Conservation (phyloP, 1,140 invertebrate genomes). For the Macrobrachium rosenbergii region DNA sequence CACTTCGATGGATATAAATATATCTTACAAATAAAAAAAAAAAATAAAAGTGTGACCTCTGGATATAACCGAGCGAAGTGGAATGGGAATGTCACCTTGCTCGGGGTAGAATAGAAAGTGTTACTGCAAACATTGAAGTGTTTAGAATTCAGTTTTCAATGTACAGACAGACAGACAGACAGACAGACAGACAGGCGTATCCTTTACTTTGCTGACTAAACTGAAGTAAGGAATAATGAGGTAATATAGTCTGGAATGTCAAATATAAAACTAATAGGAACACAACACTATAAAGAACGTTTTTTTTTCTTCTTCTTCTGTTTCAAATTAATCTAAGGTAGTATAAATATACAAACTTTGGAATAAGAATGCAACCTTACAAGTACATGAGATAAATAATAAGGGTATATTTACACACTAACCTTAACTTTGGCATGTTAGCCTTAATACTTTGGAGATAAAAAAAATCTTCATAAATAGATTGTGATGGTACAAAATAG, state of each 20-base stretch:
- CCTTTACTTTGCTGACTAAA: slow-evolving; percentile 23
- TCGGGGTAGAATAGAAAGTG: not conserved
- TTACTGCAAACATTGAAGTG: not conserved
- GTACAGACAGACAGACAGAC: not conserved
- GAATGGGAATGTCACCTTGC: not conserved
- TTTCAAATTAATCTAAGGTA: slow-evolving; percentile 11
- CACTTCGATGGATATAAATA: slow-evolving; percentile 32
- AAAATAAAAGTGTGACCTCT: slow-evolving; percentile 38
- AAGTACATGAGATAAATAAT: slow-evolving; percentile 58
- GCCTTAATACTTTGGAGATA: slow-evolving; percentile 58
- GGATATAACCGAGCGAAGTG: not conserved
- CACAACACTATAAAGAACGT: slow-evolving; percentile 41
- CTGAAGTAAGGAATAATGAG: slow-evolving; percentile 43
- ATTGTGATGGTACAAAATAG: not conserved
- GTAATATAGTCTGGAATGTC: slow-evolving; percentile 34
- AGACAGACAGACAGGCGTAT: not conserved
- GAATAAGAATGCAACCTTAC: slow-evolving; percentile 60
- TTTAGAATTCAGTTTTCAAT: not conserved
- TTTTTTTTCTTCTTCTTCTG: not conserved
- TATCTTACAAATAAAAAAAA: slow-evolving; percentile 28
- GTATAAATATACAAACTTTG: slow-evolving; percentile 60
- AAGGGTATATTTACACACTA: slow-evolving; percentile 56
- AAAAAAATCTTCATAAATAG: slow-evolving; percentile 21
- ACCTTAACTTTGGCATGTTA: slow-evolving; percentile 59
- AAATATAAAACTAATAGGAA: slow-evolving; percentile 61